These are phyloP conservation scores for Chaetodon trifasciatus DNA, from an alignment of 2,797 vertebrate genomes.

Conservation along the genomic window DNA sequence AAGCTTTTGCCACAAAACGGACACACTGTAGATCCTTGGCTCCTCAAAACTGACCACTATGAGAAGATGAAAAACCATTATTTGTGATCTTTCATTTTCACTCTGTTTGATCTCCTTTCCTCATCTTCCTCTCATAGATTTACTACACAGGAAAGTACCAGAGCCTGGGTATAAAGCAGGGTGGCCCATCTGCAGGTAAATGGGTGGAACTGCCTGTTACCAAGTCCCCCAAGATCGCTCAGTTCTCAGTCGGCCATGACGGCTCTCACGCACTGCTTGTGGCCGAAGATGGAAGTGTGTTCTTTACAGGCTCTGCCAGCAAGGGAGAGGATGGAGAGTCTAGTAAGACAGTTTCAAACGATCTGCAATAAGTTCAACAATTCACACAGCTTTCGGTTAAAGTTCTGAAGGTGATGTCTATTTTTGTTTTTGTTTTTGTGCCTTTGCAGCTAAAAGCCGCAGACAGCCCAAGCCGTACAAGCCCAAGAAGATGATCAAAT, in stretches of 20 bases:
- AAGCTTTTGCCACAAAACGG: background rate
- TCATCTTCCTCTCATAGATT: slow-evolving; percentile 83
- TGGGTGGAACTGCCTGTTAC: slow-evolving; percentile 98
- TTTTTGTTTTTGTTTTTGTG: background rate
- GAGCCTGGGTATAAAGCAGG: slow-evolving; percentile 99
- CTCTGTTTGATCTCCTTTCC: background rate
- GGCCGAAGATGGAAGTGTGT: slow-evolving; percentile 97
- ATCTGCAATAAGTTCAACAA: background rate
- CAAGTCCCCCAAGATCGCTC: slow-evolving; percentile 97
- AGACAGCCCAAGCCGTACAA: slow-evolving; percentile 99
- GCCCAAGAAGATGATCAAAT: slow-evolving; percentile 99
- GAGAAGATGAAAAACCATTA: background rate
- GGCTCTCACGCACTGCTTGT: slow-evolving; percentile 97
- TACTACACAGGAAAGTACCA: slow-evolving; percentile 99
- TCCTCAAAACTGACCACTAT: background rate
- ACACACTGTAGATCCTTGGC: background rate
- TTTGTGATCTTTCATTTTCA: background rate
- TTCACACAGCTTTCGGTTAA: no score
- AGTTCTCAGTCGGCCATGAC: slow-evolving; percentile 98
- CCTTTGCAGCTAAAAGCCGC: slow-evolving; percentile 93
- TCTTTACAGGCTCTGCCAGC: slow-evolving; percentile 98
- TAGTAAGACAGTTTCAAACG: slow-evolving; percentile 84
- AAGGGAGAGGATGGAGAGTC: slow-evolving; percentile 99
- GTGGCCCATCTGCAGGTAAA: slow-evolving; percentile 96
- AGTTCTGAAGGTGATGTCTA: background rate